Conservation (phyloP, 2,113 vertebrate genomes). For the Neodon shergylaensis region DNA sequence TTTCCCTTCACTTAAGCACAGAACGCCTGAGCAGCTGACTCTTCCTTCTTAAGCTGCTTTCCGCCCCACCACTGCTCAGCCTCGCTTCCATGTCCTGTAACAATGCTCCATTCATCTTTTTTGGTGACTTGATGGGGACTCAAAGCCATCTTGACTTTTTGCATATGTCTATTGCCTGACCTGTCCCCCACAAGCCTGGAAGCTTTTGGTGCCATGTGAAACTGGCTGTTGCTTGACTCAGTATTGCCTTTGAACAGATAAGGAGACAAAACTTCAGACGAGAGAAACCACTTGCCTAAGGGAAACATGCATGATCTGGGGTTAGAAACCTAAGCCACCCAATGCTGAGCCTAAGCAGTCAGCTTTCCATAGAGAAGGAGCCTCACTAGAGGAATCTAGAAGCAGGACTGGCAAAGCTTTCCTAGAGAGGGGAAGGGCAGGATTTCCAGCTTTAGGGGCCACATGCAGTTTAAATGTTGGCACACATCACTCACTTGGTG, state of each 20-base stretch:
- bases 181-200: background rate
- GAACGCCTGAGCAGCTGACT: background rate
- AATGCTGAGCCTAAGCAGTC: fast-evolving
- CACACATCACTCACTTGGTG: no score
- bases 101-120: background rate
- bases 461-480: background rate
- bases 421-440: background rate
- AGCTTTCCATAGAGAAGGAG: background rate
- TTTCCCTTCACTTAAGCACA: background rate
- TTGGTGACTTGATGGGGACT: background rate
- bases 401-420: background rate
- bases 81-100: background rate
- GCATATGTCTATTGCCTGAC: background rate
- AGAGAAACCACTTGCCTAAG: background rate
- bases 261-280: background rate
- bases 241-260: background rate
- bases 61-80: background rate
- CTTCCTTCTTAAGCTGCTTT: background rate
- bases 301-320: background rate
- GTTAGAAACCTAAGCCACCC: background rate
- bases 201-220: background rate
- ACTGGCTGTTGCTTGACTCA: background rate
- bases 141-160: background rate
- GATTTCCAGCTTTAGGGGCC: background rate
- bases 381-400: background rate